These are phyloP conservation scores for Chelonus insularis DNA, from an alignment of 1,140 invertebrate genomes.

Conservation along the genomic window DNA sequence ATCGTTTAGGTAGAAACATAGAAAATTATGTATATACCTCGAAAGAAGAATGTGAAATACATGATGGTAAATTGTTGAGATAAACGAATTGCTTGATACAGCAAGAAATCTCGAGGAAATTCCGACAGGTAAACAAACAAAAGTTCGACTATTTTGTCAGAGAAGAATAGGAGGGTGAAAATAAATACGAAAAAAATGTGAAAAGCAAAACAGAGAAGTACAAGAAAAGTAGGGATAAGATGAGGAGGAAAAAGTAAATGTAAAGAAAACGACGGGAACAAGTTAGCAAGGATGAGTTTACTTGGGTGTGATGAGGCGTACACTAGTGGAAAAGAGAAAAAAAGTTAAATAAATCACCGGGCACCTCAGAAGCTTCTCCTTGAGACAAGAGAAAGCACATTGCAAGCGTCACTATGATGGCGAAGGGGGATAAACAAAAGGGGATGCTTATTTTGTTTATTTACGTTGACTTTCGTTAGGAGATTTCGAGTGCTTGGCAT, in stretches of 20 bases:
- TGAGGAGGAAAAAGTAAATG: not conserved
- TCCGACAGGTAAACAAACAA: not conserved
- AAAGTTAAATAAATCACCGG: constrained; percentile 53
- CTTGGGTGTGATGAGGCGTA: constrained; percentile 47
- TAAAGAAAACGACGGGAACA: not conserved
- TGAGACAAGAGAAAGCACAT: constrained; percentile 7
- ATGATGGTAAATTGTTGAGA: not conserved
- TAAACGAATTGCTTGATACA: not conserved
- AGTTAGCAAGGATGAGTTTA: constrained; percentile 38
- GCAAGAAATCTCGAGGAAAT: not conserved
- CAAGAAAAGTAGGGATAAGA: not conserved
- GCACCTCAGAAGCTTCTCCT: constrained; percentile 33
- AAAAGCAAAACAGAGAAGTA: not conserved
- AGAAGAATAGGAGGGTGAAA: not conserved
- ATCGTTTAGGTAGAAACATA: not conserved
- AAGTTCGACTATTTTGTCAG: not conserved
- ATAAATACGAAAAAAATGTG: not conserved
- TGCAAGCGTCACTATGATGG: constrained; percentile 6
- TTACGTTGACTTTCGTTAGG: constrained; percentile 40
- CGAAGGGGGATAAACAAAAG: not conserved
- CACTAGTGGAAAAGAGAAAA: constrained; percentile 36
- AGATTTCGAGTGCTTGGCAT: not conserved
- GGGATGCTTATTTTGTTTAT: constrained; percentile 44
- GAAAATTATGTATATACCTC: not conserved
- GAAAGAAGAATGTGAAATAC: not conserved